Percentiles rank a stretch among this genome's conserved stretches.
phyloP scores from a whole-genome alignment of 2,113 vertebrate species.

The Vulpes vulpes region DNA sequence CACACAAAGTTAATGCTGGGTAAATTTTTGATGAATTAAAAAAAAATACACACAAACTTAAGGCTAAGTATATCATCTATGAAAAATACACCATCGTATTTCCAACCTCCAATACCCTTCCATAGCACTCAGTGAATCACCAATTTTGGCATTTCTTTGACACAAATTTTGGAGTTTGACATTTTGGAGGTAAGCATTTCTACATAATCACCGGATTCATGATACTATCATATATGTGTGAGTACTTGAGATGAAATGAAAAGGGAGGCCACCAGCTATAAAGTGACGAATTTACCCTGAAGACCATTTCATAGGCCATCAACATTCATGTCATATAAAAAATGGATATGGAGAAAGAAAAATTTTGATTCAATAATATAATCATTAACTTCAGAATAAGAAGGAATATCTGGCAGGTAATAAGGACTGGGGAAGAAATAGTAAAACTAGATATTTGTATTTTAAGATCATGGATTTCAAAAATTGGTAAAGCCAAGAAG shows the following conservation, averaged over 20 bases:
- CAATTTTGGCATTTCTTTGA: background rate
- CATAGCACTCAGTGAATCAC: background rate
- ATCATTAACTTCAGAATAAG: background rate
- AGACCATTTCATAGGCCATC: no score
- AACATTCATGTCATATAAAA: background rate
- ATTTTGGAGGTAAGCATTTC: background rate
- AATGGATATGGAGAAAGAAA: conserved; percentile 28
- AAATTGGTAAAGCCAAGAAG: background rate
- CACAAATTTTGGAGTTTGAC: background rate
- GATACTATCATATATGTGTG: background rate
- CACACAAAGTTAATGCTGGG: background rate
- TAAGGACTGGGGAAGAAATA: background rate
- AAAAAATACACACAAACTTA: background rate
- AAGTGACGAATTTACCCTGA: background rate
- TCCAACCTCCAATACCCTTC: background rate
- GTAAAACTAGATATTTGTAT: background rate
- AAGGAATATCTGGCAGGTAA: background rate
- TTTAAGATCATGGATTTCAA: conserved; percentile 3
- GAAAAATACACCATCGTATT: background rate
- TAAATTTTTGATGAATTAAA: background rate
- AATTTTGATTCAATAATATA: background rate
- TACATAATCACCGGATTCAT: background rate
- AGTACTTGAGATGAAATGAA: background rate
- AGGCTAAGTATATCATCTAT: background rate
- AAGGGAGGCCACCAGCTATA: background rate